Conservation (phyloP, 2,888 invertebrate species). For the Dolomedes plantarius region DNA sequence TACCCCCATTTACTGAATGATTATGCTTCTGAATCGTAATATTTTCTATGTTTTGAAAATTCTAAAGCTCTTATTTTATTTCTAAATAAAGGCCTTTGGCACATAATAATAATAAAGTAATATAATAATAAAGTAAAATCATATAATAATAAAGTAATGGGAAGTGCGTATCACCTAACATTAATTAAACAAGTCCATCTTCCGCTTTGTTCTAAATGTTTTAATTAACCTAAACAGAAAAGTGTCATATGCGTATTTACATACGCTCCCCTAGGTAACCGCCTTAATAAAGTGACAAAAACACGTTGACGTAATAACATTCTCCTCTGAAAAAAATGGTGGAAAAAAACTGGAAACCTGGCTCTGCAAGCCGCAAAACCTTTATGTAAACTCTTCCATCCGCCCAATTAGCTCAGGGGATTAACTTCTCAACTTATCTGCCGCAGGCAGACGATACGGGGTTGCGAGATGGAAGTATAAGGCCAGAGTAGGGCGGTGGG, state of each 20-base stretch:
- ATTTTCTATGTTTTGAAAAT: too few species aligned
- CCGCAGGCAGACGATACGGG: constrained; percentile 25
- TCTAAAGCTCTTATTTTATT: too few species aligned
- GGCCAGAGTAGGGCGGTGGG: neutral
- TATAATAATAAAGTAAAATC: too few species aligned
- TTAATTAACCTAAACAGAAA: neutral
- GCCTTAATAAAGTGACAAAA: neutral
- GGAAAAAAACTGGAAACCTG: neutral
- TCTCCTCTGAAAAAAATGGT: neutral
- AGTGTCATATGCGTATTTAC: neutral
- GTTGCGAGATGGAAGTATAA: constrained; percentile 21
- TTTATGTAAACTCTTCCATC: constrained; percentile 56
- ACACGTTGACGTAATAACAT: constrained; percentile 6
- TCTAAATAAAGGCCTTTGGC: too few species aligned
- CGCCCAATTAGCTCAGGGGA: constrained; percentile 63
- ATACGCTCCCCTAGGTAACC: neutral
- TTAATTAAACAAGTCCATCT: too few species aligned
- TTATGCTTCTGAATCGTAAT: too few species aligned
- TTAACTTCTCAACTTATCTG: constrained; percentile 54
- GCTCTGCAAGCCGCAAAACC: constrained; percentile 19
- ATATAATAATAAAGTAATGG: too few species aligned
- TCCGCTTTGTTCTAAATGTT: too few species aligned
- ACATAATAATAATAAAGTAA: too few species aligned
- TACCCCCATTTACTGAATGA: too few species aligned
- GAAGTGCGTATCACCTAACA: too few species aligned